Evolutionary conservation across 2,113 vertebrate species (phyloP), one percentile per base, ranked within the genome.

Genomic region (Lepus americanus): DNA sequence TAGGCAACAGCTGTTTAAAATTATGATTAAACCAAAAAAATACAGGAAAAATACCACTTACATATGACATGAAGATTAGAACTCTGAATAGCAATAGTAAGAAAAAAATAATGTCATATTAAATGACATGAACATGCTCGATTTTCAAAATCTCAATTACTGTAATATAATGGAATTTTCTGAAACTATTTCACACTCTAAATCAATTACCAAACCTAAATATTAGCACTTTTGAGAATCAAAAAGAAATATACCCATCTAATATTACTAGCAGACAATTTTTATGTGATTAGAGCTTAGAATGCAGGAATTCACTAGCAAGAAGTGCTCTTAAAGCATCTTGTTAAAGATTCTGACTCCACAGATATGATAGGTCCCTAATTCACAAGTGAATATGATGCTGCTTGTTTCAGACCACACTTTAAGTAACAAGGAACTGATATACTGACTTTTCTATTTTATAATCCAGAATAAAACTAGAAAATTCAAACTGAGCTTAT

Each of bases 131-230:
- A 72, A 39, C 36, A 49, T 51, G 39, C 33, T 70, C 7, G n/a
- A 73, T 76, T 76, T 85, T 85, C 49, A 85, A 84, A 77, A 51
- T 87, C 5, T 23, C 19, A 66, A 76, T 61, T 69, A 95, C 9
- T 78, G 25, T 80, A 67, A 67, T 64, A 8, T 66, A 69, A 81
- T 1, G 4, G 25, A 59, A 78, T 51, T 25, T 79, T 93, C 39
- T 85, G 22, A 79, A 95, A 80, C 23, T 88, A 74, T 31, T 87
- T 82, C 1, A 5, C 55, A 86, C 64, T 92, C 27, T 86, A 81
- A 74, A 81, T 78, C n/a, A 66, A 69, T 55, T 74, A 36, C 4
- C n/a, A 92, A 44, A 51, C 10, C 4, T 76, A 85, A 94, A 81
- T 20, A 51, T 6, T 33, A 13, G 1, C 78, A 87, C 61, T 36